Evolutionary conservation across 2,888 invertebrate species (phyloP).

Genomic region (Cyrtodaria siliqua): DNA sequence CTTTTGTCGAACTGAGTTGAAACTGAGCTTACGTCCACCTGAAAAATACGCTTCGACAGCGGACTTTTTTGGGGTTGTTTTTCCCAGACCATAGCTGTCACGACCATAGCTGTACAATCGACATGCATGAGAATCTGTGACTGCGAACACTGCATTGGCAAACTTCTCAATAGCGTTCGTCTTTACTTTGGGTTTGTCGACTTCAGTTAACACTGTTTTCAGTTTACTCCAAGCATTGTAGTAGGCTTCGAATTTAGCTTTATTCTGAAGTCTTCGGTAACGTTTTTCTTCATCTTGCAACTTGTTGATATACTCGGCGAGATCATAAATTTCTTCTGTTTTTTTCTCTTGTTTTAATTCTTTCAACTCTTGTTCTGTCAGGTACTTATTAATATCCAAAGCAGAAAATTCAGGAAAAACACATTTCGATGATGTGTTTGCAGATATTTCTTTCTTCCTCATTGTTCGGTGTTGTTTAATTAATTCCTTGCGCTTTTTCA

Average conservation of each 20-base stretch:
- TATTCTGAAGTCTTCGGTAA: neutral
- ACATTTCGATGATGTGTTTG: neutral
- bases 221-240: neutral
- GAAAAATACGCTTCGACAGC: no score
- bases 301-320: slow-evolving; percentile 52
- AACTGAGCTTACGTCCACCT: no score
- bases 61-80: no score
- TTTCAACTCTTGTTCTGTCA: slow-evolving; percentile 5
- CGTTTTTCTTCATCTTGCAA: slow-evolving; percentile 45
- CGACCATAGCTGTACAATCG: slow-evolving; percentile 49
- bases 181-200: no score
- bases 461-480: slow-evolving; percentile 13
- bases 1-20: no score
- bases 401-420: slow-evolving; percentile 45
- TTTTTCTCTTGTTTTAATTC: neutral
- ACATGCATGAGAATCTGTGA: slow-evolving; percentile 61
- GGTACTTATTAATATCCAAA: slow-evolving; percentile 48
- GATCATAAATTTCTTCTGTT: slow-evolving; percentile 48
- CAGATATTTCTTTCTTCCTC: neutral
- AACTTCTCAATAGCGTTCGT: no score
- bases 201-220: no score
- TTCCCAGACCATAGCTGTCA: no score
- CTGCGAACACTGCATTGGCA: slow-evolving; percentile 53
- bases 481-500: slow-evolving; percentile 39
- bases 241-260: neutral